Base-by-base conservation (phyloP, 2,797 vertebrate genomes). In the Oryzias sinensis region DNA sequence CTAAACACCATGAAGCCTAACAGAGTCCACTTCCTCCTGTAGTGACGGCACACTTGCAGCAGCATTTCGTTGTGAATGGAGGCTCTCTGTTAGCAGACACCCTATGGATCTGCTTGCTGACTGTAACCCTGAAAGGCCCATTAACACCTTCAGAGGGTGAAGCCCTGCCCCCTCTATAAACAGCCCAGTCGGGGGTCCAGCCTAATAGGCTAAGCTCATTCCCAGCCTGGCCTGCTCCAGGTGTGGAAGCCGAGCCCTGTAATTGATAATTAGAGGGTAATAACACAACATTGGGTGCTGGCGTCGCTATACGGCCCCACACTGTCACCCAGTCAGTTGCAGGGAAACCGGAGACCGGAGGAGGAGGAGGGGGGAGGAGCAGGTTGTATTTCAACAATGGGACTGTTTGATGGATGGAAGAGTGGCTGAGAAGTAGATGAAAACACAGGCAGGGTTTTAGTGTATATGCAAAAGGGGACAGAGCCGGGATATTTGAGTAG, bases 211-310 rank as follows among this genome's bases (percentile, higher is more conserved):
- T 74, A 33, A 80, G 68, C 80, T 89, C 88, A 91, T 91, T 89
- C 88, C 72, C 85, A 86, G 83, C 80, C 82, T 62, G 65, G 83
- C 76, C 82, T 83, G 84, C 84, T 89, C 83, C 89, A 91, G 90
- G 91, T 91, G 90, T 86, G 84, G 83, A 88, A 70, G 81, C 69
- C 49, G 65, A 79, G 80, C 75, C 67, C 79, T 59, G 56, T 91
- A 90, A 91, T 92, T 91, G 90, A 90, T 91, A 90, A 91, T 92
- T 89, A 91, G 83, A 64, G 86, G 87, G 82, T 84, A 88, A 89
- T 90, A 89, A 90, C 81, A 81, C 79, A 49, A 65, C 48, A 58
- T 77, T 87, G 72, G 64, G 54, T 72, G 75, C 64, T 60, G 77
- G 70, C 82, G 79, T 80, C 70, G 72, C 67, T 64, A 80, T 18